These are phyloP conservation scores for Ammodytes dubius DNA, from an alignment of 2,113 vertebrate genomes.

Conservation along the genomic window DNA sequence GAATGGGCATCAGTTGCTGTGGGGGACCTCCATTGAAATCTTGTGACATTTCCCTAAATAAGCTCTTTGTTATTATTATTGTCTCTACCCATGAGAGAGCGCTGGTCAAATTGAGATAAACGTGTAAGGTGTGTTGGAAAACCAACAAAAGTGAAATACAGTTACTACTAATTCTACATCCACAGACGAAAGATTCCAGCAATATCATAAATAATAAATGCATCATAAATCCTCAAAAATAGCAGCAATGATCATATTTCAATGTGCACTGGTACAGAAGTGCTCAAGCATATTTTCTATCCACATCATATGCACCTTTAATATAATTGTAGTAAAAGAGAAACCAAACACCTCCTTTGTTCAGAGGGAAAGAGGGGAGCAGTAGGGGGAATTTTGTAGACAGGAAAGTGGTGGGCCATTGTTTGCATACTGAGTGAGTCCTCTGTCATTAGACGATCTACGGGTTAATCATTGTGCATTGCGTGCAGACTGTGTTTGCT, in stretches of 20 bases:
- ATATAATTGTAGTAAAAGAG: not conserved
- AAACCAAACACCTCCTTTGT: no score
- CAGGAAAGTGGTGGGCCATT: not conserved
- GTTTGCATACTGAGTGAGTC: constrained; percentile 18
- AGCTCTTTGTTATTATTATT: not conserved
- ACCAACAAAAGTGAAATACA: no score
- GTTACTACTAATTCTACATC: no score
- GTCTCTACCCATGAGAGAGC: not conserved
- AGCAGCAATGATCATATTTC: no score
- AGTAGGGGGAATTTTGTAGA: not conserved
- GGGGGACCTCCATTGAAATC: not conserved
- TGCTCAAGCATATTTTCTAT: not conserved
- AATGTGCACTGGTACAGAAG: no score
- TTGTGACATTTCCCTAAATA: no score
- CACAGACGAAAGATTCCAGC: no score
- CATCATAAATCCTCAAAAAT: no score
- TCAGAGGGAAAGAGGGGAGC: not conserved
- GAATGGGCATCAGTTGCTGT: not conserved
- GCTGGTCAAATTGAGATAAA: no score
- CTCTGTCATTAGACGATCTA: constrained; percentile 64
- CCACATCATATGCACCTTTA: not conserved
- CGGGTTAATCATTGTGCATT: constrained; percentile 87
- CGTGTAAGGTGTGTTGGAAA: no score
- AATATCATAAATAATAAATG: no score
- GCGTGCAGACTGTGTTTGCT: constrained; percentile 89